phyloP scores from a whole-genome alignment of 2,888 invertebrate species.

The Crepidodera aurea region DNA sequence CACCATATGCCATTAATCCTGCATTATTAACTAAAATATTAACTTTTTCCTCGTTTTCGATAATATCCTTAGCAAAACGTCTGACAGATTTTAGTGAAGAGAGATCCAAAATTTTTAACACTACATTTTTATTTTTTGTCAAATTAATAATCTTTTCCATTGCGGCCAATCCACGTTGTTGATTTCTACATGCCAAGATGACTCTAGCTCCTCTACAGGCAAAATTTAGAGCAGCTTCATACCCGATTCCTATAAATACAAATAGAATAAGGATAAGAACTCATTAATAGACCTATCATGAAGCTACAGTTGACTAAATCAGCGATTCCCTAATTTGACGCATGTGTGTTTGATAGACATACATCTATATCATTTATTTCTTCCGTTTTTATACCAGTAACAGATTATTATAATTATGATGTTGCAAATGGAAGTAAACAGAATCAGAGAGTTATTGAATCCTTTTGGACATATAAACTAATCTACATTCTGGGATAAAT shows the following conservation, averaged over 20 bases:
- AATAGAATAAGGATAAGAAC: too few species aligned
- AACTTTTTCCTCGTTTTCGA: conserved; percentile 63
- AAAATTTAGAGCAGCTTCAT: conserved; percentile 58
- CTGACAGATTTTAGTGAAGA: conserved; percentile 66
- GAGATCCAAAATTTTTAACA: conserved; percentile 63
- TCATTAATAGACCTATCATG: too few species aligned
- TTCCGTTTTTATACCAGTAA: too few species aligned
- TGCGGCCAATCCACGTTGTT: conserved; percentile 44
- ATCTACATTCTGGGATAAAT: too few species aligned
- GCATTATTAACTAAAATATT: conserved; percentile 75
- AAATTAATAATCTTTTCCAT: conserved; percentile 50
- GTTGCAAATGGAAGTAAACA: too few species aligned
- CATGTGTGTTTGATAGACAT: too few species aligned
- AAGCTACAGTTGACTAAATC: too few species aligned
- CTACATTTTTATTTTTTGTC: conserved; percentile 55
- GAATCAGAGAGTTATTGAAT: too few species aligned
- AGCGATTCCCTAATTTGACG: too few species aligned
- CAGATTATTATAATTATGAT: too few species aligned
- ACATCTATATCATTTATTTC: too few species aligned
- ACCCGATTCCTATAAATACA: conserved; percentile 61
- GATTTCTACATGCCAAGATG: conserved; percentile 64
- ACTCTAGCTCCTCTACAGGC: conserved; percentile 64
- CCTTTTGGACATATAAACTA: too few species aligned
- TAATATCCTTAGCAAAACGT: conserved; percentile 68
- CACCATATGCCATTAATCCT: conserved; percentile 63